Percentiles rank a stretch among this genome's conserved stretches.
Conservation (phyloP, 2,113 vertebrate genomes). For the Dasyprocta punctata region DNA sequence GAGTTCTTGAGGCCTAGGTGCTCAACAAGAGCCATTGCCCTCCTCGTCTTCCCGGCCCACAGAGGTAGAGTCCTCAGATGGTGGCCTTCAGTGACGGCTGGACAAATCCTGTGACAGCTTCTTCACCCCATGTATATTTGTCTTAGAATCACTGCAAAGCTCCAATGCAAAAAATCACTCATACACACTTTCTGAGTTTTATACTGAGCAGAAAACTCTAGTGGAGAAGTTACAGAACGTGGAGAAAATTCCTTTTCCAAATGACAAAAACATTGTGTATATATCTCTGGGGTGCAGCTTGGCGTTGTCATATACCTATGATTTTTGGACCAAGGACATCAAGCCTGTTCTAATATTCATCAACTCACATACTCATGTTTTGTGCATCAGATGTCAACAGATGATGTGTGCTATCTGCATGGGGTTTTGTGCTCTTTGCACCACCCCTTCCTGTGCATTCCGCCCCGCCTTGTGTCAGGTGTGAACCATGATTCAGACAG, state of each 20-base stretch:
- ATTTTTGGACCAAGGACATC: no score
- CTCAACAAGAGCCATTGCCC: no score
- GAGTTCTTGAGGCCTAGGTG: not conserved
- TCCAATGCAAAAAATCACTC: not conserved
- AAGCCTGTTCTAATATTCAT: not conserved
- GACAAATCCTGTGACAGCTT: no score
- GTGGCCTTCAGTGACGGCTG: not conserved
- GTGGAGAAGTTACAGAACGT: not conserved
- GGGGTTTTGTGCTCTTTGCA: not conserved
- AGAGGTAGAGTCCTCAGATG: not conserved
- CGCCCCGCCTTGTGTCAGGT: no score
- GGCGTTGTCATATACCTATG: not conserved
- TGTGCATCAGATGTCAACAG: not conserved
- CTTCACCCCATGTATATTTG: not conserved
- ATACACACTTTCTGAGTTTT: not conserved
- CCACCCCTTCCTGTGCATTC: no score
- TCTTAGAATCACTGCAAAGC: not conserved
- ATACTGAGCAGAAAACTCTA: not conserved
- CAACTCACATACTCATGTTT: not conserved
- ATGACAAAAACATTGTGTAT: not conserved
- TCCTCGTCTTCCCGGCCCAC: no score
- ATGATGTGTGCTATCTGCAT: not conserved
- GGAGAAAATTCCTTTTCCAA: no score
- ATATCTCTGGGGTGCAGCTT: not conserved
- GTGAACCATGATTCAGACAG: not conserved